Percentiles rank a stretch among this genome's conserved stretches.
phyloP scores from a whole-genome alignment of 1,140 invertebrate species.

The Brachionus calyciflorus region DNA sequence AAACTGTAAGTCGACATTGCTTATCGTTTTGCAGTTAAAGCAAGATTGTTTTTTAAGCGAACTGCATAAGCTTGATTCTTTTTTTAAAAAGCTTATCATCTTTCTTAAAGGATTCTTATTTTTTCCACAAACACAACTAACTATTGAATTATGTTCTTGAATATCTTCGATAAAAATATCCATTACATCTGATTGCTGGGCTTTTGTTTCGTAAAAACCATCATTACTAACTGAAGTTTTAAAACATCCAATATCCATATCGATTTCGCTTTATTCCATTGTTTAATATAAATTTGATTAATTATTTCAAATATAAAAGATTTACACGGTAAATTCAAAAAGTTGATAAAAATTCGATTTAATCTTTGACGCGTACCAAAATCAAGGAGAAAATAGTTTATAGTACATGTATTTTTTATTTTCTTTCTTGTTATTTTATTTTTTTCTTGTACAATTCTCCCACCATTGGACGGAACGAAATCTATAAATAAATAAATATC shows the following conservation, averaged over 20 bases:
- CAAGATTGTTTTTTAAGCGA: background rate
- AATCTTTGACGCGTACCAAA: background rate
- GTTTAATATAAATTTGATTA: background rate
- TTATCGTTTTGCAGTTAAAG: background rate
- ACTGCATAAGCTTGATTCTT: background rate
- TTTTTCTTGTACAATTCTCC: background rate
- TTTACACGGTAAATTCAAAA: background rate
- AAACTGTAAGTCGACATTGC: background rate
- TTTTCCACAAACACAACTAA: background rate
- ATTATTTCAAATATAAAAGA: background rate
- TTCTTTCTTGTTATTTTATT: background rate
- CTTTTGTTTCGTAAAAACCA: background rate
- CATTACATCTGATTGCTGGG: background rate
- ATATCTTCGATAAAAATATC: background rate
- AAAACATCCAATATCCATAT: background rate
- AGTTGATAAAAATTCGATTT: background rate
- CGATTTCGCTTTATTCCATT: slow-evolving; percentile 11
- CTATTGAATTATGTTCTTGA: background rate
- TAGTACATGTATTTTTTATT: slow-evolving; percentile 8
- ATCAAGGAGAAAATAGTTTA: slow-evolving; percentile 6
- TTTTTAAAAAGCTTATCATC: background rate
- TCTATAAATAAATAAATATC: background rate
- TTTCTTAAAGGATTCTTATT: background rate
- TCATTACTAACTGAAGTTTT: background rate
- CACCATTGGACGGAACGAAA: background rate